Conservation (phyloP, 2,797 vertebrate genomes). For the Sebastes dallii region DNA sequence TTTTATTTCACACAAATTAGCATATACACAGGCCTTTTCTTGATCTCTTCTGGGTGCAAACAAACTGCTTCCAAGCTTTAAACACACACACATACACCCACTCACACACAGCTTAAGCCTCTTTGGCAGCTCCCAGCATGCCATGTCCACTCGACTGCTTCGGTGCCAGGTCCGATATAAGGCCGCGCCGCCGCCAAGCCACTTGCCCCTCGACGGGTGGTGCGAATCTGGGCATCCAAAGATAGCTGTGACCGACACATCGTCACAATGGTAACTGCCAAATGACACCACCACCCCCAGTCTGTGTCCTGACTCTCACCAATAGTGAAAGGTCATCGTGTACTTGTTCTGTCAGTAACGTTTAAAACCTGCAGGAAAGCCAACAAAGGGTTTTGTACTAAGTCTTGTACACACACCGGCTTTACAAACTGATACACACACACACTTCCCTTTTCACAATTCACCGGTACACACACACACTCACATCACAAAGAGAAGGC, state of each 20-base stretch:
- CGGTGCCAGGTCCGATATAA: constrained; percentile 38
- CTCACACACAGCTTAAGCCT: constrained; percentile 53
- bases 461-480: background rate
- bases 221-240: constrained; percentile 48
- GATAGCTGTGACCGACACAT: constrained; percentile 42
- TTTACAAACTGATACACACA: background rate
- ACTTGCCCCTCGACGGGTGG: constrained; percentile 48
- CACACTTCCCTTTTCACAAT: constrained; percentile 2
- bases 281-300: constrained; percentile 38
- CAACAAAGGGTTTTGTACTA: background rate
- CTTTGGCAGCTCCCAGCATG: constrained; percentile 42
- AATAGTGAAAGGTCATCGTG: constrained; percentile 59
- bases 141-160: constrained; percentile 36
- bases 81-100: background rate
- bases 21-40: constrained; percentile 5
- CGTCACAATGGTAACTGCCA: constrained; percentile 60
- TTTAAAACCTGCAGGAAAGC: constrained; percentile 37
- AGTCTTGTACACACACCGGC: background rate
- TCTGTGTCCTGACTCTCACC: constrained; percentile 14
- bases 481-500: background rate
- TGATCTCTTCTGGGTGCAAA: constrained; percentile 19
- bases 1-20: constrained; percentile 20
- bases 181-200: constrained; percentile 32
- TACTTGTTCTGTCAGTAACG: constrained; percentile 54
- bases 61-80: constrained; percentile 14